phyloP scores from a whole-genome alignment of 2,797 vertebrate species.

The Sebastes variabilis region DNA sequence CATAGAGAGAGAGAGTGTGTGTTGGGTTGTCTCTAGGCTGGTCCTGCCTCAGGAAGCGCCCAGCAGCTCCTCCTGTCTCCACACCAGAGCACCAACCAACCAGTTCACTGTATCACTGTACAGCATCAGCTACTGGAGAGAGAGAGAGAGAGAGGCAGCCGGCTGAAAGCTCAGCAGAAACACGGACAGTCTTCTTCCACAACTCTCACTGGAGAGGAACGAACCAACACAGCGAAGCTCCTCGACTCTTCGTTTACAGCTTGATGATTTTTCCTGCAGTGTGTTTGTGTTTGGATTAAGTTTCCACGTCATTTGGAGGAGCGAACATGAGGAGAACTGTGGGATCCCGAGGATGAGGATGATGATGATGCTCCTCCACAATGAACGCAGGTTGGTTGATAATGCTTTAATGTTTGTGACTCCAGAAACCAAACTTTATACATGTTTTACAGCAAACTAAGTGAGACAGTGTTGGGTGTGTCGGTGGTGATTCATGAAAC shows the following conservation, averaged over 20 bases:
- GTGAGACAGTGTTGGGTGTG: background rate
- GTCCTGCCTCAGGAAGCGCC: conserved; percentile 79
- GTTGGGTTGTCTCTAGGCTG: conserved; percentile 50
- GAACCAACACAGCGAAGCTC: conserved; percentile 1
- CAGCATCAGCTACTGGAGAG: conserved; percentile 56
- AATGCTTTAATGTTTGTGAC: background rate
- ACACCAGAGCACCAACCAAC: conserved; percentile 61
- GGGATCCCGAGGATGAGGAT: conserved; percentile 77
- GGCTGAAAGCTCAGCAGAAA: conserved; percentile 34
- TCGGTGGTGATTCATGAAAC: background rate
- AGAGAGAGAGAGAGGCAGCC: conserved; percentile 26
- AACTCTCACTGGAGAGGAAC: background rate
- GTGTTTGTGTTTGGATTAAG: conserved; percentile 65
- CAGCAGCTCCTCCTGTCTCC: conserved; percentile 79
- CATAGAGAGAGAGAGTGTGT: conserved; percentile 5
- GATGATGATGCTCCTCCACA: conserved; percentile 67
- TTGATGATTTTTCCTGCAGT: conserved; percentile 10
- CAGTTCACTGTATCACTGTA: conserved; percentile 32
- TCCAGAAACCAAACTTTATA: conserved; percentile 18
- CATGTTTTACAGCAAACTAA: background rate
- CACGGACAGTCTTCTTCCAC: conserved; percentile 21
- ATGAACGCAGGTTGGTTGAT: conserved; percentile 83
- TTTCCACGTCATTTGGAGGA: conserved; percentile 56
- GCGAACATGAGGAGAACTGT: conserved; percentile 69
- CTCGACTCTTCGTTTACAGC: background rate